These are phyloP conservation scores for Ailuropoda melanoleuca DNA, from an alignment of 2,113 vertebrate species.

Conservation along the genomic window DNA sequence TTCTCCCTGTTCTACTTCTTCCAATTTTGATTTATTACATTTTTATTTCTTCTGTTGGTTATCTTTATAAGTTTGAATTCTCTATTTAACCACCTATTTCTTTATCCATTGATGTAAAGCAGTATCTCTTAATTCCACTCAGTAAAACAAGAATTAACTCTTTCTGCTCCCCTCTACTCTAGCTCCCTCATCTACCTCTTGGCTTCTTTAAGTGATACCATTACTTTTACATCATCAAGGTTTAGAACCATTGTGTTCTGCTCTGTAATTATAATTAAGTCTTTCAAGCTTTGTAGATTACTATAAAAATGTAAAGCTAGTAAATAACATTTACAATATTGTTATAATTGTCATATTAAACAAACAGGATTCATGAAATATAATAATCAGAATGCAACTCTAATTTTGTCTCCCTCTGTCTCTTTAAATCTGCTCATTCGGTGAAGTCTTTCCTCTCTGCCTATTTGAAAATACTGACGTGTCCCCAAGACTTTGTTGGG, in stretches of 20 bases:
- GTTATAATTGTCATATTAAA: background rate
- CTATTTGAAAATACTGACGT: background rate
- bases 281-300: background rate
- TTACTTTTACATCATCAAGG: background rate
- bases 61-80: slow-evolving; percentile 35
- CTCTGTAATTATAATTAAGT: background rate
- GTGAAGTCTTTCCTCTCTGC: background rate
- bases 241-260: background rate
- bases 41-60: background rate
- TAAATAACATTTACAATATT: background rate
- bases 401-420: background rate
- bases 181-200: background rate
- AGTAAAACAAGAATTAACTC: background rate
- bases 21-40: background rate
- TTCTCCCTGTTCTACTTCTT: background rate
- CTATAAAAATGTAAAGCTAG: background rate
- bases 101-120: background rate
- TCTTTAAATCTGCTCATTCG: background rate
- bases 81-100: background rate
- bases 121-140: background rate
- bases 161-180: background rate
- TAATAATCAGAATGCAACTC: background rate
- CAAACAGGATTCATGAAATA: background rate
- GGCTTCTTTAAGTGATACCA: background rate
- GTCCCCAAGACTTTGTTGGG: background rate